Conservation (phyloP, 2,888 invertebrate genomes). For the Callosobruchus maculatus region DNA sequence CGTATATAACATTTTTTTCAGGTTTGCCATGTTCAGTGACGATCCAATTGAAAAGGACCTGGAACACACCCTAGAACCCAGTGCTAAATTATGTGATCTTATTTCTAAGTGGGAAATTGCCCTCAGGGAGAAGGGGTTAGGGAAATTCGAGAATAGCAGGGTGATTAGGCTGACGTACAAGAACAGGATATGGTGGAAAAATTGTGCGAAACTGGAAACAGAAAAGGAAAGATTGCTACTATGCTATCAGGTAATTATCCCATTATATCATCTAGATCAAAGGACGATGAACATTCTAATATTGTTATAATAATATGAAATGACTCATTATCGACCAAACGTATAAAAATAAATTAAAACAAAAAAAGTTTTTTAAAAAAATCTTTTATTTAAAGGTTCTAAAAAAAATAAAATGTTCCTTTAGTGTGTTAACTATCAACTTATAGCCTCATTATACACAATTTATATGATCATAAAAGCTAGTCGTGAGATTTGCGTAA, state of each 20-base stretch:
- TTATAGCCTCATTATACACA: too few species aligned
- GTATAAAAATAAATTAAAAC: too few species aligned
- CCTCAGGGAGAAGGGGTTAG: constrained; percentile 84
- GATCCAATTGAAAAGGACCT: constrained; percentile 92
- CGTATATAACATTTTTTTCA: neutral
- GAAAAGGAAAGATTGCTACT: constrained; percentile 87
- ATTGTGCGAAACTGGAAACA: constrained; percentile 85
- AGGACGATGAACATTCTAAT: too few species aligned
- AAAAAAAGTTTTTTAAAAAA: too few species aligned
- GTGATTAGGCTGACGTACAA: constrained; percentile 84
- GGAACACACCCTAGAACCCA: constrained; percentile 86
- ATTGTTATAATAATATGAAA: too few species aligned
- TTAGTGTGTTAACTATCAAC: too few species aligned
- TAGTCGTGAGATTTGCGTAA: too few species aligned
- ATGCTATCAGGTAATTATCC: constrained; percentile 68
- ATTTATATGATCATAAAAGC: too few species aligned
- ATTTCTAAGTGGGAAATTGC: constrained; percentile 98
- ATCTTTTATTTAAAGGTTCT: too few species aligned
- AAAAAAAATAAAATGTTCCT: too few species aligned
- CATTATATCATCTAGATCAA: too few species aligned
- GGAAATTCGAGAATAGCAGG: constrained; percentile 92
- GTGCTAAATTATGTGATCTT: constrained; percentile 91
- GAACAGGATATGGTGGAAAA: constrained; percentile 88
- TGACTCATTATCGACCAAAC: too few species aligned
- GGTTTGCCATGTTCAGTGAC: constrained; percentile 90